Conservation (phyloP, 2,797 vertebrate genomes). For the Meriones psammophilus region DNA sequence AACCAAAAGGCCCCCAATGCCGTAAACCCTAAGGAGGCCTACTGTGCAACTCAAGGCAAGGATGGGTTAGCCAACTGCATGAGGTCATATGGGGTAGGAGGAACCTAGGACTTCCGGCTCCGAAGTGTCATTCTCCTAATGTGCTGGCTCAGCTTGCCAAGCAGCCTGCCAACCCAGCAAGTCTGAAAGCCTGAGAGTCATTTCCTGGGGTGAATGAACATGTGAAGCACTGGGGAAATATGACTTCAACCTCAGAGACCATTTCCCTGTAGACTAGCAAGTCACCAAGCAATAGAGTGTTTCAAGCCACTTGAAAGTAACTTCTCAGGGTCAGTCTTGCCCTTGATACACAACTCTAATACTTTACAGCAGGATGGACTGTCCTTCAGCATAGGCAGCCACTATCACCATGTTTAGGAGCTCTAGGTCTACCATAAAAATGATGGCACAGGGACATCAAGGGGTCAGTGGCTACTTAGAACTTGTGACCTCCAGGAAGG, state of each 20-base stretch:
- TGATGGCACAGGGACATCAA: neutral
- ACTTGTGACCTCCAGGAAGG: neutral
- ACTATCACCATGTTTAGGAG: neutral
- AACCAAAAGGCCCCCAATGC: neutral
- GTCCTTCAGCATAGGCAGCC: neutral
- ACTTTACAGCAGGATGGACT: neutral
- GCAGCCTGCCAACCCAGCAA: neutral
- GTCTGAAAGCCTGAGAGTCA: neutral
- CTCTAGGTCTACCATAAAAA: neutral
- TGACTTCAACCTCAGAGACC: neutral
- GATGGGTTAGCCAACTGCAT: neutral
- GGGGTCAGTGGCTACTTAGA: neutral
- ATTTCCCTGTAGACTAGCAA: neutral
- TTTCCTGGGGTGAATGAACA: constrained; percentile 40
- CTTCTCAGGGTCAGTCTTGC: neutral
- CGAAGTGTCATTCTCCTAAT: neutral
- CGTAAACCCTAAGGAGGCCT: neutral
- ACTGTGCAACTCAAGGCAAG: neutral
- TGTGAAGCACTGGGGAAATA: constrained; percentile 27
- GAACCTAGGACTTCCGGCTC: neutral
- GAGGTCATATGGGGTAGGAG: neutral
- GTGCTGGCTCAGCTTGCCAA: constrained; percentile 42
- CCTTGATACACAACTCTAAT: neutral
- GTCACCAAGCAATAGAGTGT: neutral
- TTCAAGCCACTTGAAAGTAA: neutral